These are phyloP conservation scores for Odontocolon sp. DNA, from an alignment of 2,888 invertebrate genomes.

Conservation along the genomic window DNA sequence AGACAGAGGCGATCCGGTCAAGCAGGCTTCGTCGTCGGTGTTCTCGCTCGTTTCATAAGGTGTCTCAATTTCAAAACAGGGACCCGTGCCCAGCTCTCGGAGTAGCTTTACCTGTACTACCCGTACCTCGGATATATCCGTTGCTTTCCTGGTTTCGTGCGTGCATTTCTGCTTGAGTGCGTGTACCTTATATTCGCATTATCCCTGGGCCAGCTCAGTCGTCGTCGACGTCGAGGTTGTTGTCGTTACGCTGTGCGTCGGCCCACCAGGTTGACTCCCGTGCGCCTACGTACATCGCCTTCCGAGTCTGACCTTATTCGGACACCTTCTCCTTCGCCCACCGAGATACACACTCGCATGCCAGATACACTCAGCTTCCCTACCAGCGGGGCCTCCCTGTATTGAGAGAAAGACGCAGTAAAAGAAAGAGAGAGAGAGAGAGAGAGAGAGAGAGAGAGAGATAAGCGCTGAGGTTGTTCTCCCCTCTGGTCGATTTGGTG, in stretches of 20 bases:
- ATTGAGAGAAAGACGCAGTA: neutral
- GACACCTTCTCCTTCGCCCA: conserved; percentile 77
- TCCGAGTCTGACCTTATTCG: conserved; percentile 78
- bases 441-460: no score
- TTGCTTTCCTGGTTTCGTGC: conserved; percentile 39
- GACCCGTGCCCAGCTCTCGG: conserved; percentile 38
- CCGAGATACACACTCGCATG: conserved; percentile 66
- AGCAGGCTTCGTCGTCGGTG: conserved; percentile 46
- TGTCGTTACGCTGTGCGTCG: conserved; percentile 48
- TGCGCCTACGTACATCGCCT: conserved; percentile 68
- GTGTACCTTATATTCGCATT: conserved; percentile 18
- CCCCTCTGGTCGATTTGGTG: no score
- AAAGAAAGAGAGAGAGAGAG: no score
- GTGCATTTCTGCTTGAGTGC: conserved; percentile 21
- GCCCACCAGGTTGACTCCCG: conserved; percentile 61
- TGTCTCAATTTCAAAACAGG: conserved; percentile 59
- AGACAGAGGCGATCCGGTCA: conserved; percentile 54
- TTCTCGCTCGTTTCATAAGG: conserved; percentile 59
- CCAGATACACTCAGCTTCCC: conserved; percentile 33
- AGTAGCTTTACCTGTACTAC: conserved; percentile 8
- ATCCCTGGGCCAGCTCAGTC: conserved; percentile 43
- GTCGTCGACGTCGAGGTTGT: conserved; percentile 66
- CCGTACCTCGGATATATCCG: conserved; percentile 6
- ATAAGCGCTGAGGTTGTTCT: no score
- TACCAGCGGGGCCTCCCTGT: neutral